A percentile compares a stretch with the other conserved stretches of the same genome.
Evolutionary conservation across 2,797 vertebrate species (phyloP).

Genomic region (Gallinago solitaria): DNA sequence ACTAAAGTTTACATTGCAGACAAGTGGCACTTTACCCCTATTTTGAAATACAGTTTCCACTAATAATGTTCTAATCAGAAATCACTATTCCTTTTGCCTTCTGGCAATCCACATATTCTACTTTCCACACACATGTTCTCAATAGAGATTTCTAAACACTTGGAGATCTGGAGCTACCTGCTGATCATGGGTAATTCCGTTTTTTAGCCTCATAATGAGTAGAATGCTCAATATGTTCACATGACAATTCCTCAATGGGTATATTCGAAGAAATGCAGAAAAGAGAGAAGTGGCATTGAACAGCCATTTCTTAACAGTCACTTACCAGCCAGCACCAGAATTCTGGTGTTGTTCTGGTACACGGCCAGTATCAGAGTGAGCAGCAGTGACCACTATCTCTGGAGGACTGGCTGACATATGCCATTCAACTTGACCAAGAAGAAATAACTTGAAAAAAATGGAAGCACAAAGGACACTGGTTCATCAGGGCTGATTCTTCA

Average conservation of each 20-base stretch:
- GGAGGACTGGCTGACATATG: neutral
- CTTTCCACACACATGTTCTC: neutral
- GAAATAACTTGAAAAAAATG: neutral
- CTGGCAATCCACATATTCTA: neutral
- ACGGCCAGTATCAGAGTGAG: rapidly evolving
- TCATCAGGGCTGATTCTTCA: neutral
- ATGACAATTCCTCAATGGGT: neutral
- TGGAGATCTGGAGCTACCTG: neutral
- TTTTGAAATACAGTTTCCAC: neutral
- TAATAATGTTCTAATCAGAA: neutral
- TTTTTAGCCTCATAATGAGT: neutral
- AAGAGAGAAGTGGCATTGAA: neutral
- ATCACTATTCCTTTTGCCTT: neutral
- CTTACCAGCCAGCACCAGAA: neutral
- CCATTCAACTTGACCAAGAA: neutral
- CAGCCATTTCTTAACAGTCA: neutral
- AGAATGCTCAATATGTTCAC: neutral
- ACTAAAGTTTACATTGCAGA: neutral
- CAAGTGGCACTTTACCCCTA: no score
- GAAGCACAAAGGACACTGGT: neutral
- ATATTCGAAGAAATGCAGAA: neutral
- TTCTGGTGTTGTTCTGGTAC: neutral
- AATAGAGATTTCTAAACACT: neutral
- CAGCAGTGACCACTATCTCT: neutral
- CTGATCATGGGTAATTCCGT: neutral